Percentiles rank a stretch among this genome's conserved stretches.
Conservation (phyloP, 1,140 invertebrate genomes). For the Bradysia coprophila region DNA sequence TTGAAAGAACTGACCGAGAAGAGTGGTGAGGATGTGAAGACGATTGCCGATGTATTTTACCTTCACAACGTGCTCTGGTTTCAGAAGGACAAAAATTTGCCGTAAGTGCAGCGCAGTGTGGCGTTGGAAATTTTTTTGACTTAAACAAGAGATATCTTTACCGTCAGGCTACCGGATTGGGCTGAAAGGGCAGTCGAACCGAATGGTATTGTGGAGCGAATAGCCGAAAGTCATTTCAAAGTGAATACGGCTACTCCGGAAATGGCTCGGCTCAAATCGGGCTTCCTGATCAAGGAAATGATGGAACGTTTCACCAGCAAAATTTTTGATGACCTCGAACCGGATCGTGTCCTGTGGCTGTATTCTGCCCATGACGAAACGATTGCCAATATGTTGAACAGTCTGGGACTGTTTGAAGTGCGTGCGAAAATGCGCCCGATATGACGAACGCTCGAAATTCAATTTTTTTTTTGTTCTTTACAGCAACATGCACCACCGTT, state of each 20-base stretch:
- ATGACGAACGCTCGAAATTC: not conserved
- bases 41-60: constrained; percentile 31
- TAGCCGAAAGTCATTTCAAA: constrained; percentile 30
- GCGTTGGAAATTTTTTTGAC: not conserved
- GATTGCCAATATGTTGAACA: constrained; percentile 52
- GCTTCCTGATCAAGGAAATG: constrained; percentile 46
- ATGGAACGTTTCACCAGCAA: constrained; percentile 33
- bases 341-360: constrained; percentile 42
- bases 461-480: not conserved
- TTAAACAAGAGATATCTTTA: not conserved
- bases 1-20: constrained; percentile 42
- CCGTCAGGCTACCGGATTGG: constrained; percentile 50
- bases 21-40: constrained; percentile 32
- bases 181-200: constrained; percentile 31
- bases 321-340: constrained; percentile 17
- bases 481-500: constrained; percentile 46
- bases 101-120: constrained; percentile 1
- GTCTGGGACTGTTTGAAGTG: constrained; percentile 49
- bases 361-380: constrained; percentile 74
- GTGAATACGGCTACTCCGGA: constrained; percentile 27
- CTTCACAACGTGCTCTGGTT: constrained; percentile 51
- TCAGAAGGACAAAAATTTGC: constrained; percentile 41
- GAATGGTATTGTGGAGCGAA: constrained; percentile 17
- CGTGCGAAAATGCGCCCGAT: not conserved
- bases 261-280: constrained; percentile 33